Conservation (phyloP, 2,797 vertebrate genomes). For the Ambastaia sidthimunki region DNA sequence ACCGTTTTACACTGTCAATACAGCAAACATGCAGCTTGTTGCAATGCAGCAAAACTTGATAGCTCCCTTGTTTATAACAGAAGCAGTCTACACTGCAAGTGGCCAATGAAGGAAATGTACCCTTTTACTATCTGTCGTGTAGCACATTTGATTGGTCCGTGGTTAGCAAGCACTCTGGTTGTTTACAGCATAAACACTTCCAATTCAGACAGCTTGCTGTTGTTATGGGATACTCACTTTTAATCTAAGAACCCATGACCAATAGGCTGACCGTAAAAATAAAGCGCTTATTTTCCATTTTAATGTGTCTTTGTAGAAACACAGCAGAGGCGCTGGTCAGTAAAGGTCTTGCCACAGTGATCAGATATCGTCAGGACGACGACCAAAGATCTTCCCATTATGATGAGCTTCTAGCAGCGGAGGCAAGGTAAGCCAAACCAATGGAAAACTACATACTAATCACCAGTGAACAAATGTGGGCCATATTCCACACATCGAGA, state of each 20-base stretch:
- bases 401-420: constrained; percentile 92
- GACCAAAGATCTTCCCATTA: constrained; percentile 97
- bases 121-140: background rate
- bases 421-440: constrained; percentile 85
- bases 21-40: background rate
- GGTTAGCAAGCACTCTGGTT: background rate
- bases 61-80: background rate
- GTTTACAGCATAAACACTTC: background rate
- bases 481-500: constrained; percentile 6
- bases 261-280: background rate
- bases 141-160: background rate
- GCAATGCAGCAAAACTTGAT: background rate
- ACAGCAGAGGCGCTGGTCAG: constrained; percentile 95
- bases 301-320: constrained; percentile 81
- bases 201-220: background rate
- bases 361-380: constrained; percentile 94
- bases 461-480: background rate
- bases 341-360: constrained; percentile 93
- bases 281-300: background rate
- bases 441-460: constrained; percentile 7
- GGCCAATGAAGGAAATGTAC: background rate
- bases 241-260: background rate
- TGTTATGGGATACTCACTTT: background rate
- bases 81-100: background rate
- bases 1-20: background rate